phyloP scores from a whole-genome alignment of 1,140 invertebrate species.

The Bathynomus jamesi region DNA sequence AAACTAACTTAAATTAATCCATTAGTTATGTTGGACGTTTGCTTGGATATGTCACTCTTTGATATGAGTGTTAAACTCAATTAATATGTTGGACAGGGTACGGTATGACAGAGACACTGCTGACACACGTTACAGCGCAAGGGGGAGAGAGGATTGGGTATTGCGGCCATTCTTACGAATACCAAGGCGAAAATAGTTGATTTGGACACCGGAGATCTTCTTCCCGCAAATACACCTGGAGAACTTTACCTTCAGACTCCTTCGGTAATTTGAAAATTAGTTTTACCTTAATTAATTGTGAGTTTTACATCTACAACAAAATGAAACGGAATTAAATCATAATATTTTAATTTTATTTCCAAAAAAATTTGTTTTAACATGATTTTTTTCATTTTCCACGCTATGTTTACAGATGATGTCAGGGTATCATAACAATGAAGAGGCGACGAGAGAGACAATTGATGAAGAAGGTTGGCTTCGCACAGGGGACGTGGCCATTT shows the following conservation, averaged over 20 bases:
- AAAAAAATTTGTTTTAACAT: too few species aligned
- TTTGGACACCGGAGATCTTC: conserved; percentile 7
- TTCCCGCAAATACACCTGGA: conserved; percentile 7
- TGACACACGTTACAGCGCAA: conserved; percentile 8
- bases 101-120: conserved; percentile 24
- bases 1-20: too few species aligned
- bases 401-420: conserved; percentile 35
- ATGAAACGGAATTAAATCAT: neutral
- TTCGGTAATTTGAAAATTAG: neutral
- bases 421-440: conserved; percentile 45
- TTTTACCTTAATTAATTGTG: neutral
- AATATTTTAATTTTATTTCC: neutral
- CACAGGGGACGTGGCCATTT: conserved; percentile 42
- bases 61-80: too few species aligned
- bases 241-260: conserved; percentile 22
- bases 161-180: conserved; percentile 9
- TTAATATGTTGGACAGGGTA: too few species aligned
- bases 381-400: neutral
- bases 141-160: conserved; percentile 37
- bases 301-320: neutral
- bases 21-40: too few species aligned
- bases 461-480: conserved; percentile 47
- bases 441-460: conserved; percentile 43
- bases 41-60: too few species aligned
- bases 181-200: conserved; percentile 19